These are phyloP conservation scores for Muraenolepis orangiensis DNA, from an alignment of 2,797 vertebrate genomes.

Conservation along the genomic window DNA sequence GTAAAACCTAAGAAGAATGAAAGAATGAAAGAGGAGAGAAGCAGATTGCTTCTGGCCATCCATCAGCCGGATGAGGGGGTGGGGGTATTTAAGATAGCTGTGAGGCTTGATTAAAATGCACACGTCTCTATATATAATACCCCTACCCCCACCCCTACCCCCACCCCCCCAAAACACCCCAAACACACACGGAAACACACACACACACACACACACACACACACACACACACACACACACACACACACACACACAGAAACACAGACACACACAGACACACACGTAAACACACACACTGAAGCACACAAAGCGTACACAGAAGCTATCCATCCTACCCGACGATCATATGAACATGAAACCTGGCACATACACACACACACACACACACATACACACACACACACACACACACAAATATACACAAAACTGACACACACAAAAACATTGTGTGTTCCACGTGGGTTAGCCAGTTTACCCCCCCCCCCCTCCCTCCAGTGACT, in stretches of 20 bases:
- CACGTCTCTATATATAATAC: slow-evolving; percentile 66
- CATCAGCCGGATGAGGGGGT: slow-evolving; percentile 38
- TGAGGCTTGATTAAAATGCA: slow-evolving; percentile 68
- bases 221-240: no score
- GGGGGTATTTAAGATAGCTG: slow-evolving; percentile 24
- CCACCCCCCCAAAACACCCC: slow-evolving; percentile 6
- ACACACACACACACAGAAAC: no score
- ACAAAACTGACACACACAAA: not conserved
- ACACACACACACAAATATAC: not conserved
- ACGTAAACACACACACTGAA: not conserved
- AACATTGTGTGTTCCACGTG: slow-evolving; percentile 26
- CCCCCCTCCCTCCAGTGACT: slow-evolving; percentile 49
- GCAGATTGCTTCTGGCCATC: slow-evolving; percentile 56
- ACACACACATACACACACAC: slow-evolving; percentile 25
- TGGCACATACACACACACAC: not conserved
- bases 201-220: slow-evolving; percentile 5
- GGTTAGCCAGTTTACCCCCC: slow-evolving; percentile 41
- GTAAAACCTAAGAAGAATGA: not conserved
- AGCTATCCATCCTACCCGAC: not conserved
- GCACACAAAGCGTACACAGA: not conserved
- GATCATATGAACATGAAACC: not conserved
- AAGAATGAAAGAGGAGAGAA: slow-evolving; percentile 33
- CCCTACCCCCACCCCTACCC: slow-evolving; percentile 54
- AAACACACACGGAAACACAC: slow-evolving; percentile 12
- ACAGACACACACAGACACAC: not conserved